Base-by-base conservation (phyloP, 2,797 vertebrate species). In the Rhinoraja longicauda region DNA sequence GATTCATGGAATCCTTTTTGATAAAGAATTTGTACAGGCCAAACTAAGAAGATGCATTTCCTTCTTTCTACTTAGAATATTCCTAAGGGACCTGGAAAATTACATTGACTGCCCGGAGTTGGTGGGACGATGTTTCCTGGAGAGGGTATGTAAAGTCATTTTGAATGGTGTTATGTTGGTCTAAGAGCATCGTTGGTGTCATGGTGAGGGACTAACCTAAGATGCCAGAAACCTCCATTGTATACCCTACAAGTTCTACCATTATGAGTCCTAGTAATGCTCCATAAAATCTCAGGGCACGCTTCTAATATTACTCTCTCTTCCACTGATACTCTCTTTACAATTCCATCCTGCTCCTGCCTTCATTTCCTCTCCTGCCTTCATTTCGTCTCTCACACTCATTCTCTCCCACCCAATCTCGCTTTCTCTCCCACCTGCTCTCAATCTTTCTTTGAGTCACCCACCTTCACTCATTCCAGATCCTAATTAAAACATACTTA, bases 111-210 rank as follows among this genome's bases (percentile, higher is more conserved):
- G 96, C 94, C 99, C 99, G 24, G 98, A 99, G 95, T 94, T 99
- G 82, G 98, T 99, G 15, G 99, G 99, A 64, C 96, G 98, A 77
- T 99, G 99, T 96, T 99, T 99, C 94, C 95, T 99, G 53, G 97
- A 98, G 95, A 96, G 98, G 97, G 99, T 99, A 94, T 59, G 97
- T 96, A 93, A 75, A 7, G 8, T 4, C 39, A 21, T 5, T 88
- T 64, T 88, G 67, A 91, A 67, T 73, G 10, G 13, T 86, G 82
- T n/a, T 72, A 32, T 12, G 24, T 15, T 91, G 17, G 24, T 73
- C 72, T 75, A 24, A 17, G 4, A 7, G 6, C 32, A 70, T 9
- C 73, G 24, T 26, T 45, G 19, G 19, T n/a, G 24, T 32, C 59
- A 67, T 15, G 7, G 7, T 62, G 2, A 6, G 36, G n/a, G n/a